These are phyloP conservation scores for Melinaea menophilus DNA, from an alignment of 2,888 invertebrate species.

Conservation along the genomic window DNA sequence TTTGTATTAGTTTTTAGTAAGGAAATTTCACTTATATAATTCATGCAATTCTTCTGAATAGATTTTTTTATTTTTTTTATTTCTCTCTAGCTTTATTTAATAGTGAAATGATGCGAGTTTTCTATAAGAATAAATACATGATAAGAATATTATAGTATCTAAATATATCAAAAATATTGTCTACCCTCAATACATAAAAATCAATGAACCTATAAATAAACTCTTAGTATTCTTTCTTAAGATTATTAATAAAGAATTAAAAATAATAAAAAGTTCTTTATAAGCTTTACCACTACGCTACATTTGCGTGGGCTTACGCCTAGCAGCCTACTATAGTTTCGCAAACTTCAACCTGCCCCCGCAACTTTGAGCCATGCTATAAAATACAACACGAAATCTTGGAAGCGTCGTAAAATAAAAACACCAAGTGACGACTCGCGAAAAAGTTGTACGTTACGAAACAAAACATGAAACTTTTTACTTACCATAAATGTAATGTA, in stretches of 20 bases:
- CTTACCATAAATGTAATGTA: constrained; percentile 75
- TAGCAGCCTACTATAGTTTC: constrained; percentile 19
- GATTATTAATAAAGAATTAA: not conserved
- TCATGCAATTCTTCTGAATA: no score
- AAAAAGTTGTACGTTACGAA: constrained; percentile 62
- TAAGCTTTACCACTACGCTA: not conserved
- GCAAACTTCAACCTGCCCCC: constrained; percentile 22
- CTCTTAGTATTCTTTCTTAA: no score
- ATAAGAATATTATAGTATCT: no score
- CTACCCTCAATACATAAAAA: no score
- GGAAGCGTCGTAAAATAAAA: constrained; percentile 23
- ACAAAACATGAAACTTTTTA: constrained; percentile 67
- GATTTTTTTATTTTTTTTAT: no score
- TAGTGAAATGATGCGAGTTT: no score
- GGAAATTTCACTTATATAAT: no score
- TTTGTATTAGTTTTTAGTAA: no score
- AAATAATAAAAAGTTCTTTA: constrained; percentile 1
- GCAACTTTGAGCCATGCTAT: constrained; percentile 14
- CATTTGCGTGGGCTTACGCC: constrained; percentile 23
- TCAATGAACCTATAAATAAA: no score
- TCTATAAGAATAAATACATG: no score
- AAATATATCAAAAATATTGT: no score
- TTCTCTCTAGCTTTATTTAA: no score
- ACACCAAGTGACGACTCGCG: constrained; percentile 26
- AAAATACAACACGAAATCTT: constrained; percentile 23